A percentile compares a stretch with the other conserved stretches of the same genome.
phyloP scores from a whole-genome alignment of 1,140 invertebrate genomes.

The Aricia agestis region DNA sequence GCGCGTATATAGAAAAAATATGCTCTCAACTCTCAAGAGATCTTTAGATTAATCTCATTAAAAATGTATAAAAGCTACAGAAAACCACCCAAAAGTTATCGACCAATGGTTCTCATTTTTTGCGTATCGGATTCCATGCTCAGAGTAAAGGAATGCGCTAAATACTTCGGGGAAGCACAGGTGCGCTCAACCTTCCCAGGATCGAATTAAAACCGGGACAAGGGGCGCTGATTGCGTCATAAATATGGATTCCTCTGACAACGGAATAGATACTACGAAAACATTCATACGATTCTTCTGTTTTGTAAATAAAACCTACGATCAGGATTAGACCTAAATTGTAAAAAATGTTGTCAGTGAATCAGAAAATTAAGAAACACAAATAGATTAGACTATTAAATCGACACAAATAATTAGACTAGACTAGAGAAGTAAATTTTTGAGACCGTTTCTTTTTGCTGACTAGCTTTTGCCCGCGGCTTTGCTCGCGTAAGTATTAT shows the following conservation, averaged over 20 bases:
- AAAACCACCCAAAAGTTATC: neutral
- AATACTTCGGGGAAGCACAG: slow-evolving; percentile 5
- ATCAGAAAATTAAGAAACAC: no score
- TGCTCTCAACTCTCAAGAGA: neutral
- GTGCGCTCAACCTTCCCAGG: neutral
- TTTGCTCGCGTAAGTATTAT: no score
- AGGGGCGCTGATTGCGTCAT: slow-evolving; percentile 8
- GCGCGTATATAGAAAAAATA: no score
- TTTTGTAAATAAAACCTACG: neutral
- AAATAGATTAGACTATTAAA: no score
- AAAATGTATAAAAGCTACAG: neutral
- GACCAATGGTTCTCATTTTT: neutral
- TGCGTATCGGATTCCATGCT: neutral
- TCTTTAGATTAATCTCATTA: neutral
- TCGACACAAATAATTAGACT: no score
- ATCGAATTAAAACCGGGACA: slow-evolving; percentile 8
- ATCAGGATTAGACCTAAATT: no score
- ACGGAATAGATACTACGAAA: slow-evolving; percentile 10
- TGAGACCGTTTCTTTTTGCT: no score
- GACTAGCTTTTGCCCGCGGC: no score
- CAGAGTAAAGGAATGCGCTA: neutral
- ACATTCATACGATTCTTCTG: neutral
- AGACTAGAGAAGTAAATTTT: no score
- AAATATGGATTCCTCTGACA: slow-evolving; percentile 15
- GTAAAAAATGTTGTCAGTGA: no score